Percentiles rank a stretch among this genome's conserved stretches.
Evolutionary conservation across 2,888 invertebrate genomes (phyloP).

Genomic region (Tiliacea citrago): DNA sequence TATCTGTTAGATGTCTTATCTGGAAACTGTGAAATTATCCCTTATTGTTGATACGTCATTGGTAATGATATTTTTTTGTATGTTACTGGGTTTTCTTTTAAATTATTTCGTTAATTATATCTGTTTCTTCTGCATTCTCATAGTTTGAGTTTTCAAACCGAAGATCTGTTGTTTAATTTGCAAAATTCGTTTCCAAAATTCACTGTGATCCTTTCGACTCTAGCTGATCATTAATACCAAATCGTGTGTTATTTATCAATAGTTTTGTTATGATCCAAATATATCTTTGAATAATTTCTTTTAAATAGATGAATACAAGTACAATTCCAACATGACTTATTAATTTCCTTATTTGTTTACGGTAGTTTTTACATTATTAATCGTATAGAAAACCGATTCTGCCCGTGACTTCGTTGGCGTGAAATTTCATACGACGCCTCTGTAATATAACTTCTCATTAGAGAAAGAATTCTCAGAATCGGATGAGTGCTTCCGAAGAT

Average conservation of each 20-base stretch:
- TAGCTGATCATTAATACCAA: neutral
- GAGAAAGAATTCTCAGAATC: neutral
- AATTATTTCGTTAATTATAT: neutral
- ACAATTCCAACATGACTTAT: conserved; percentile 15
- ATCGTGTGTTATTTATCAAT: neutral
- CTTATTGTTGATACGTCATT: neutral
- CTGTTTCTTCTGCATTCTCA: neutral
- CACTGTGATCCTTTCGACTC: neutral
- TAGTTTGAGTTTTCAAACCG: neutral
- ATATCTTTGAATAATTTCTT: neutral
- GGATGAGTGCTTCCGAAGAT: neutral
- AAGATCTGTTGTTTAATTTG: neutral
- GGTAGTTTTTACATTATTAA: neutral
- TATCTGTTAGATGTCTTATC: neutral
- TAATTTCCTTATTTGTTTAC: conserved; percentile 8
- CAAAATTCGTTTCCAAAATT: neutral
- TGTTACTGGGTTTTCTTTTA: neutral
- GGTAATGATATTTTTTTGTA: neutral
- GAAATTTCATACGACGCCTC: no score
- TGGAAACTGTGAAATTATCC: neutral
- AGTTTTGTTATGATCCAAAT: neutral
- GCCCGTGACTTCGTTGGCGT: neutral
- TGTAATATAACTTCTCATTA: neutral
- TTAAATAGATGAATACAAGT: conserved; percentile 19
- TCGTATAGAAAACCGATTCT: neutral